Conservation (phyloP, 2,888 invertebrate species). For the Cantharis rufa region DNA sequence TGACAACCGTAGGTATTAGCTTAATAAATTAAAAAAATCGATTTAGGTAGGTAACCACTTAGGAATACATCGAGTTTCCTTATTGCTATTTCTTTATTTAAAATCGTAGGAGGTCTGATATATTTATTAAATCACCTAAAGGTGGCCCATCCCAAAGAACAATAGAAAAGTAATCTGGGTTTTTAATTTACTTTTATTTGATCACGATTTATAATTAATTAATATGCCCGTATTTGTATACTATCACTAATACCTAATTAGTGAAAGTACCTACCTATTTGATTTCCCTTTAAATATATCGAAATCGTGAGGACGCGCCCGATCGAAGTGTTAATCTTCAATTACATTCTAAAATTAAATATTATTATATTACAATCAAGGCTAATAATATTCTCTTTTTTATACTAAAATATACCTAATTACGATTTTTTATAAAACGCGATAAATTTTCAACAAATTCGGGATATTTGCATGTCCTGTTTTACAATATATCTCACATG, state of each 20-base stretch:
- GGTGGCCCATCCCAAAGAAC: not conserved
- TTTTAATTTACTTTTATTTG: not conserved
- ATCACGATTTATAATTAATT: slow-evolving; percentile 4
- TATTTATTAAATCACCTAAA: not conserved
- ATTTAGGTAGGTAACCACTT: not conserved
- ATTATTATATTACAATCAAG: not conserved
- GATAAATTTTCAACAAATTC: too few species aligned
- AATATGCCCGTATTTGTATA: not conserved
- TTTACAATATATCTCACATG: too few species aligned
- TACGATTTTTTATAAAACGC: too few species aligned
- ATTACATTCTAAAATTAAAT: not conserved
- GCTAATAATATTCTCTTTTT: not conserved
- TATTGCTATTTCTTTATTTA: not conserved
- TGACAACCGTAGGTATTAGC: not conserved
- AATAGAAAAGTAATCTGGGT: not conserved
- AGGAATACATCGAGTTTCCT: not conserved
- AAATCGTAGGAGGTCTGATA: not conserved
- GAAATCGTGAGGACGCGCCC: not conserved
- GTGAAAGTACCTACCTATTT: not conserved
- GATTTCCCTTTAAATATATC: not conserved
- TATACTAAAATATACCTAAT: too few species aligned
- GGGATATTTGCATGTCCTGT: too few species aligned
- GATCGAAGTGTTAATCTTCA: not conserved
- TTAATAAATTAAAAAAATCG: not conserved
- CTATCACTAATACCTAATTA: slow-evolving; percentile 2